Base-by-base conservation (phyloP, 2,888 invertebrate species). In the Pristionchus exspectatus region DNA sequence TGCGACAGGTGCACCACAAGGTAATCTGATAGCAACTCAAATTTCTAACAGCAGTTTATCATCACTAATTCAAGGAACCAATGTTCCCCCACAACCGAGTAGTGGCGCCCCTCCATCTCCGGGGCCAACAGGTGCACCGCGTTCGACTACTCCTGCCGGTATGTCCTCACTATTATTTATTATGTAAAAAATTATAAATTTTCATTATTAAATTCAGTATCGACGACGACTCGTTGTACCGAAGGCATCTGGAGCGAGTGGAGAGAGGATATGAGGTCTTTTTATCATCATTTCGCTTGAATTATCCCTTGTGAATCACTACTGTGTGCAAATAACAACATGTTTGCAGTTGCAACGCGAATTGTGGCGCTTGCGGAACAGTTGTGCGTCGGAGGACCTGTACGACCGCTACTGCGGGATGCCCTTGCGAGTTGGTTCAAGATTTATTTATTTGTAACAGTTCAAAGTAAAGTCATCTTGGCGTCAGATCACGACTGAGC, bases 361-460 rank as follows among this genome's bases (percentile, higher is more conserved):
- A 91, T 5, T 92, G 92, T 81, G 92, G 92, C 21, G 91, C 91
- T 3, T 92, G 93, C 88, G 92, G 92, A 24, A 88, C 87, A 44
- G 54, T 90, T 18, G 91, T 91, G 24, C 83, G 90, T 33, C 72
- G 59, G 27, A 63, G 92, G 44, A 90, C 88, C 18, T 92, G 92
- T 74, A 66, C 91, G 54, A 91, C 92, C 18, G 91, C 85, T n/a
- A 90, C 90, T 4, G 87, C 72, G 18, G 92, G 93, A 21, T 92
- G 92, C 38, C 92, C 92, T 10, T 92, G 92, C 90, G 87, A 90
- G 93, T 92, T 84, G 91, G 92, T 87, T 5, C 44, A 44, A 4
- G 66, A 21, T 21, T 66, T 66, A 3, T 4, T 24, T 18, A 59
- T 24, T 66, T n/a, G n/a, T n/a, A n/a, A n/a, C n/a, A n/a, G n/a